phyloP scores from a whole-genome alignment of 2,113 vertebrate genomes.

The Poecilia latipinna region DNA sequence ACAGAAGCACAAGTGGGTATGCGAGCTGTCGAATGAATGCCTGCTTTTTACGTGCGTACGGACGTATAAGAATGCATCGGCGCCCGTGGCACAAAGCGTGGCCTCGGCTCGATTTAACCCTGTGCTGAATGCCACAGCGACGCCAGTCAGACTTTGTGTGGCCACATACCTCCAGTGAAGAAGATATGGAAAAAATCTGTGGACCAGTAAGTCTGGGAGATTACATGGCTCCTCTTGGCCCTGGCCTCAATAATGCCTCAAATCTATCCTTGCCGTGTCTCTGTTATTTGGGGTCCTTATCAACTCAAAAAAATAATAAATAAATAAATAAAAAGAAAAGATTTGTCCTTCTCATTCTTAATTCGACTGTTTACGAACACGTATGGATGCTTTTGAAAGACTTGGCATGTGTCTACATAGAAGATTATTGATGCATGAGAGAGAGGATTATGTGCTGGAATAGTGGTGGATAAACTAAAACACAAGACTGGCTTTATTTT shows the following conservation, averaged over 20 bases:
- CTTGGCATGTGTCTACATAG: constrained; percentile 36
- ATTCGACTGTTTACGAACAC: constrained; percentile 33
- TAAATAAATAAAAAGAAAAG: constrained; percentile 6
- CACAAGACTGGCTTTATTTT: constrained; percentile 79
- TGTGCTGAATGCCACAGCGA: constrained; percentile 74
- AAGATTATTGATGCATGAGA: constrained; percentile 52
- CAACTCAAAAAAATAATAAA: constrained; percentile 43
- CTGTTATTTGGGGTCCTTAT: constrained; percentile 68
- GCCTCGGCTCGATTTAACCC: constrained; percentile 74
- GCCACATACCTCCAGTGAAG: constrained; percentile 72
- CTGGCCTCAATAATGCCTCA: constrained; percentile 63
- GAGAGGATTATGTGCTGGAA: constrained; percentile 76
- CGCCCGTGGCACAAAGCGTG: constrained; percentile 63
- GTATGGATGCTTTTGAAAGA: constrained; percentile 30
- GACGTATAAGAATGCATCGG: constrained; percentile 56
- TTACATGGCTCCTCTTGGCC: constrained; percentile 77
- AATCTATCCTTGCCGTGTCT: constrained; percentile 72
- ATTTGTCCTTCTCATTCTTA: constrained; percentile 30
- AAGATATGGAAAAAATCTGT: constrained; percentile 82
- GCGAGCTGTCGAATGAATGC: constrained; percentile 31
- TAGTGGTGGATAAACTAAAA: constrained; percentile 82
- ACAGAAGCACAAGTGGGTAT: constrained; percentile 53
- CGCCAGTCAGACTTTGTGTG: constrained; percentile 80
- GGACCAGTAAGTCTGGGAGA: constrained; percentile 73
- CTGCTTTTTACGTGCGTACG: constrained; percentile 44